phyloP scores from a whole-genome alignment of 2,797 vertebrate genomes.

The Phrynocephalus guinanensis region DNA sequence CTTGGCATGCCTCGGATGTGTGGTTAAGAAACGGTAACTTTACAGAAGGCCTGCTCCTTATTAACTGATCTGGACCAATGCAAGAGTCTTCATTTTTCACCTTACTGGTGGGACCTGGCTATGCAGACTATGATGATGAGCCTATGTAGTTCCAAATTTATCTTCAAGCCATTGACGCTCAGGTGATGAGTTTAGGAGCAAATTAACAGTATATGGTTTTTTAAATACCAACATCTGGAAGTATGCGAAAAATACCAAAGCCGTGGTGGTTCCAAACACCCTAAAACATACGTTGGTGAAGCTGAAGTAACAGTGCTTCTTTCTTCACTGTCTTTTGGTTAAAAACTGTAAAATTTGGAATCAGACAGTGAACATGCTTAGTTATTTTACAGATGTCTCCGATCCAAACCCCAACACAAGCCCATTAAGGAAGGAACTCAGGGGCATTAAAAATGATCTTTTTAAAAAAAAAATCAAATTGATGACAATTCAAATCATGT shows the following conservation, averaged over 20 bases:
- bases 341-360: neutral
- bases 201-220: neutral
- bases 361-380: neutral
- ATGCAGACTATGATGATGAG: no score
- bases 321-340: neutral
- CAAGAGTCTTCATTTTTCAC: no score
- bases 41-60: no score
- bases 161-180: no score
- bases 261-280: neutral
- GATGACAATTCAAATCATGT: no score
- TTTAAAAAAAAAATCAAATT: no score
- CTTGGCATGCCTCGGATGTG: no score
- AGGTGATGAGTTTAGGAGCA: neutral
- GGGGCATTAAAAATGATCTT: no score
- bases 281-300: neutral
- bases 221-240: neutral
- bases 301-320: neutral
- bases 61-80: no score
- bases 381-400: neutral
- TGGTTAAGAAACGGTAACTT: no score
- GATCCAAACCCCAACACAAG: neutral
- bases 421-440: neutral
- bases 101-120: no score
- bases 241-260: neutral
- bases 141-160: no score